A percentile compares a stretch with the other conserved stretches of the same genome.
Conservation (phyloP, 2,113 vertebrate genomes). For the Numenius arquata region DNA sequence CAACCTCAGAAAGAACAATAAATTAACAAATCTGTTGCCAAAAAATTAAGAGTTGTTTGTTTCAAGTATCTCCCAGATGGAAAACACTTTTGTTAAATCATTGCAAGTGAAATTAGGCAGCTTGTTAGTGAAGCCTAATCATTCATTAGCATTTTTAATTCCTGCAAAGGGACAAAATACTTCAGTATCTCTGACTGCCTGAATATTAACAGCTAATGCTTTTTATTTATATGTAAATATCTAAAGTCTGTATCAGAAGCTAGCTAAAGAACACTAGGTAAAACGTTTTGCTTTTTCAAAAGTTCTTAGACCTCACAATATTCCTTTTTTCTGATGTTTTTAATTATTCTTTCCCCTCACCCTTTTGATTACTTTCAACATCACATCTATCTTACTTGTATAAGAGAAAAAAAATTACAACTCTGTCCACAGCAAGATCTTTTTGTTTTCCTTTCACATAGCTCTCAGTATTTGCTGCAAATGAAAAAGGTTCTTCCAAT, state of each 20-base stretch:
- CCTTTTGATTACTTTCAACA: background rate
- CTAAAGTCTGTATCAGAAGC: background rate
- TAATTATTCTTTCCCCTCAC: background rate
- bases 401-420: background rate
- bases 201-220: background rate
- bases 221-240: background rate
- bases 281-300: background rate
- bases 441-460: background rate
- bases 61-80: background rate
- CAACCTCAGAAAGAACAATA: conserved; percentile 32
- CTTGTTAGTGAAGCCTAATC: conserved; percentile 23
- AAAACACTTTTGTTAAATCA: conserved; percentile 31
- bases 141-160: conserved; percentile 51
- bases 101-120: conserved; percentile 45
- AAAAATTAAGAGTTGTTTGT: conserved; percentile 43
- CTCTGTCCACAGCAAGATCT: background rate
- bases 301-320: background rate
- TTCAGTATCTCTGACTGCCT: background rate
- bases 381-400: background rate
- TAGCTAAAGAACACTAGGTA: background rate
- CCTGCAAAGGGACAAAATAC: conserved; percentile 15
- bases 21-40: conserved; percentile 25
- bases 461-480: background rate
- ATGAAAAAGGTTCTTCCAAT: background rate
- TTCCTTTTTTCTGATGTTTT: background rate